Base-by-base conservation (phyloP, 2,888 invertebrate genomes). In the Hydrotaea diabolus region DNA sequence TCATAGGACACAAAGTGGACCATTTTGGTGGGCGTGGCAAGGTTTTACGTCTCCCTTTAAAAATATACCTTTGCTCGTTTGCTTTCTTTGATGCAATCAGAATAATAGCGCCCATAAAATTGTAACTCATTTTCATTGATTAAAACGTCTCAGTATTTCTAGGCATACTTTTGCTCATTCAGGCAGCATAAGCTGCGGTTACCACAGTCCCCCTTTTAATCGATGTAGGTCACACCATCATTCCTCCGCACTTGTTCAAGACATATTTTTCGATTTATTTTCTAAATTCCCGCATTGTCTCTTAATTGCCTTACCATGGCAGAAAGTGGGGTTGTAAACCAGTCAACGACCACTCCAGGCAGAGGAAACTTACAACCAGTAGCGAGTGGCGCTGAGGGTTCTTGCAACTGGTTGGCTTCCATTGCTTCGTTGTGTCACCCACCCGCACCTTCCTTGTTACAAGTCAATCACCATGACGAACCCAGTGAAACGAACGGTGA, bases 391-490 rank as follows among this genome's bases (percentile, higher is more conserved):
- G 39, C 2, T 31, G 9, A 8, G 4, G 39, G 39, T 39, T 39
- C 17, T 66, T 66, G 17, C 39, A 19, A 66, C 39, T 43, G 39
- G 17, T 8, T 39, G 39, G 8, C 17, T 64, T 17, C 31, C 36
- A 59, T 39, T 78, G 11, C 49, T n/a, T 19, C n/a, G 53, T 64
- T 72, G 49, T 64, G 74, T 74, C 80, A 77, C 55, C 77, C 80
- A 77, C 55, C 77, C 77, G 62, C 80, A 75, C 74, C 71, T 77
- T 72, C 71, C 71, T 80, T 77, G 15, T 57, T 59, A 66, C n/a
- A 46, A 74, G 53, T 76, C 69, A 83, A 46, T 77, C 46, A 46
- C 46, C 66, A 80, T 69, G 69, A 69, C 69, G 69, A 39, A 46
- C 23, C 46, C 21, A 13, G 69, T 46, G 69, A 69, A n/a, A 23